Evolutionary conservation across 2,888 invertebrate species (phyloP).

Genomic region (Helobdella robusta): DNA sequence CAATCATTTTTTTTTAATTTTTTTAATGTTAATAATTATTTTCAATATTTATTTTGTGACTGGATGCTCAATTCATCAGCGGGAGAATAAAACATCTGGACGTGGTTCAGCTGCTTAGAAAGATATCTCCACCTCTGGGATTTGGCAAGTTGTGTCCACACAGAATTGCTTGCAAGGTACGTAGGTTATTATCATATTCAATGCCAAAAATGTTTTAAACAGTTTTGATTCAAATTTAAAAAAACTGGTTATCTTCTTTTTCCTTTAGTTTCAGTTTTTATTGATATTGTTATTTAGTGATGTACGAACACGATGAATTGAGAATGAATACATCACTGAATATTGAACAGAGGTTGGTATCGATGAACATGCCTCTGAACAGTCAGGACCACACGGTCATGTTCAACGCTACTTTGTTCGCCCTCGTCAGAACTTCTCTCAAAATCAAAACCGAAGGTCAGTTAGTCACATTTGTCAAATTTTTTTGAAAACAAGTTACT

Average conservation of each 20-base stretch:
- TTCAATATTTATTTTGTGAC: no score
- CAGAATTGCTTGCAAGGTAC: slow-evolving; percentile 88
- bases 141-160: slow-evolving; percentile 99
- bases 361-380: slow-evolving; percentile 99
- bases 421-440: slow-evolving; percentile 88
- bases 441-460: slow-evolving; percentile 83
- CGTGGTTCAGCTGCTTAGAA: slow-evolving; percentile 89
- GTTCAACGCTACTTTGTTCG: slow-evolving; percentile 96
- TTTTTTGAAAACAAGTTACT: no score
- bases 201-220: no score
- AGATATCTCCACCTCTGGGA: slow-evolving; percentile 96
- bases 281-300: no score
- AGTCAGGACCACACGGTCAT: slow-evolving; percentile 96
- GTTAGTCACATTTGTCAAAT: no score
- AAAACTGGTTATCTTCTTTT: no score
- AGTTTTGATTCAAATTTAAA: no score
- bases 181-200: slow-evolving; percentile 29
- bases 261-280: no score
- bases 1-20: no score
- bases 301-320: no score
- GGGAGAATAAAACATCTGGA: slow-evolving; percentile 98
- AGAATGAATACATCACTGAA: background rate
- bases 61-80: slow-evolving; percentile 41
- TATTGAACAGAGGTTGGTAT: slow-evolving; percentile 67
- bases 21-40: no score